Evolutionary conservation across 2,113 vertebrate species (phyloP).

Genomic region (human): DNA sequence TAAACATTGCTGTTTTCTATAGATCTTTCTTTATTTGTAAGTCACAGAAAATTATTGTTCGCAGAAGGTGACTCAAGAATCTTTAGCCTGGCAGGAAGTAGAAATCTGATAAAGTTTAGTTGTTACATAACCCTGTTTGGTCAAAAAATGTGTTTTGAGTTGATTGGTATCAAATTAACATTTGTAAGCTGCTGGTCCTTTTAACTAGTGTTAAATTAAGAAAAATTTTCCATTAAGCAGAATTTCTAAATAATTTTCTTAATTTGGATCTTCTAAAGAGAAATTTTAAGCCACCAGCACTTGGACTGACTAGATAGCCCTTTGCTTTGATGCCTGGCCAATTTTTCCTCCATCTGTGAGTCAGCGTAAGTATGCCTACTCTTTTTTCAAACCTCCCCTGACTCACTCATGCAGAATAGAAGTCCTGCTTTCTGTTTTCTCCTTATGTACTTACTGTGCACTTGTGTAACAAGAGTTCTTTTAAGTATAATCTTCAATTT

Average conservation of each 20-base stretch:
- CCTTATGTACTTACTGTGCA: background rate
- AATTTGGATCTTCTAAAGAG: conserved; percentile 23
- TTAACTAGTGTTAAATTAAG: conserved; percentile 51
- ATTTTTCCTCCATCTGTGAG: background rate
- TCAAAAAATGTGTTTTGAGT: conserved; percentile 55
- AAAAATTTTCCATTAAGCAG: background rate
- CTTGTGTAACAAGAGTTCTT: background rate
- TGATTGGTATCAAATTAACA: background rate
- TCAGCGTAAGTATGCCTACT: background rate
- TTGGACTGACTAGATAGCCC: background rate
- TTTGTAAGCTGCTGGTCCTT: conserved; percentile 4
- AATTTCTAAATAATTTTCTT: background rate
- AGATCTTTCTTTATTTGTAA: background rate
- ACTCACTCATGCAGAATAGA: background rate
- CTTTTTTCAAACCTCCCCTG: background rate
- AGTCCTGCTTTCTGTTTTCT: background rate
- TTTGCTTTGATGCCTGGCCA: background rate
- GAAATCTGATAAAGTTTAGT: conserved; percentile 35
- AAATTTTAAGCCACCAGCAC: background rate
- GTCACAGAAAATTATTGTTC: conserved; percentile 9
- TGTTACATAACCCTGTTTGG: conserved; percentile 34
- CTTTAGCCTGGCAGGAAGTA: conserved; percentile 1
- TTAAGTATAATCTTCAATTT: background rate
- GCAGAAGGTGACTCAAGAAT: background rate
- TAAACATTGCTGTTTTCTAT: background rate